A percentile compares a stretch with the other conserved stretches of the same genome.
Conservation (phyloP, 37 sponge, comb jelly and placozoan genomes). For the Aplysina aerophoba region DNA sequence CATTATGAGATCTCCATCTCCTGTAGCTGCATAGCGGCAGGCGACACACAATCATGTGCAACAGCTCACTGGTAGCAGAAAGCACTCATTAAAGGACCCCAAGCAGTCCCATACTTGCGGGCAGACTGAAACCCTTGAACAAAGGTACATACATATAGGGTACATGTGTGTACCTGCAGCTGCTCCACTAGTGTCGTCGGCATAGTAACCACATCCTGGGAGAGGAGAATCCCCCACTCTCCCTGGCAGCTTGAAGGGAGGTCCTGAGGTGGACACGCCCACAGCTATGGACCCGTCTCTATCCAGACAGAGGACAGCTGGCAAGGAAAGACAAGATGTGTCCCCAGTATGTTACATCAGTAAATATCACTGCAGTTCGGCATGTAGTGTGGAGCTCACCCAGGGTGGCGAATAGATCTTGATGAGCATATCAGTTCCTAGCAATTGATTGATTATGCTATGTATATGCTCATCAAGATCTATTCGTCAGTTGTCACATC, state of each 20-base stretch:
- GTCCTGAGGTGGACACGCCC: conserved; percentile 83
- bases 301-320: conserved; percentile 77
- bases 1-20: conserved; percentile 83
- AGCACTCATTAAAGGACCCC: background rate
- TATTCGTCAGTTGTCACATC: no score
- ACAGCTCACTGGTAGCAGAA: background rate
- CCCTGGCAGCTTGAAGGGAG: conserved; percentile 70
- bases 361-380: no score
- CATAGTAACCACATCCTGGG: conserved; percentile 85
- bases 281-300: conserved; percentile 43
- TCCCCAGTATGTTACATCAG: no score
- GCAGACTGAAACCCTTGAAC: no score
- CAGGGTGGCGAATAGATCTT: no score
- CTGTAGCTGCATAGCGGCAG: conserved; percentile 48
- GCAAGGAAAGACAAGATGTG: background rate
- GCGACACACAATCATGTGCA: background rate
- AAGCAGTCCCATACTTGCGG: background rate
- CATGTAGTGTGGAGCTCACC: no score
- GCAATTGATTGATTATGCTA: no score
- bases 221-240: conserved; percentile 86
- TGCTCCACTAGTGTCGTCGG: conserved; percentile 57
- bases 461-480: no score
- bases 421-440: no score
- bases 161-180: conserved; percentile 1
- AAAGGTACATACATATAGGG: background rate